These are phyloP conservation scores for Bathynomus jamesi DNA, from an alignment of 1,140 invertebrate genomes.

Conservation along the genomic window DNA sequence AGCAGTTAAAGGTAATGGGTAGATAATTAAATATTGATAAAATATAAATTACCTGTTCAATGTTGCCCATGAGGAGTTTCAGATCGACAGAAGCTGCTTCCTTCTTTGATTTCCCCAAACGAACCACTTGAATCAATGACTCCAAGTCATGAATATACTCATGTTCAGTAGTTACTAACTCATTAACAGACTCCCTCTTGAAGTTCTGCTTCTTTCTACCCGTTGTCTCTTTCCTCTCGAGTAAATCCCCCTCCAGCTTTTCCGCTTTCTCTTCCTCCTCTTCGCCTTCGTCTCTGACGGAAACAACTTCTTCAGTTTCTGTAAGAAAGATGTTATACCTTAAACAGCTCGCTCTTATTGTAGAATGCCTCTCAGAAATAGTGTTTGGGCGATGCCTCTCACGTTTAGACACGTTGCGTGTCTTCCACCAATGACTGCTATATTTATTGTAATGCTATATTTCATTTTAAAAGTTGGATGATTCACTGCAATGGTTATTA, in stretches of 20 bases:
- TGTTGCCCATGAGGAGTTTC: conserved; percentile 29
- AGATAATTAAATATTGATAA: too few relatives aligned
- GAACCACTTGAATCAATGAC: conserved; percentile 27
- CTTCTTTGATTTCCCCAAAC: conserved; percentile 6
- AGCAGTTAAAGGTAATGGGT: too few relatives aligned
- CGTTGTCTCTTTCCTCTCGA: background rate
- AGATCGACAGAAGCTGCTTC: conserved; percentile 21
- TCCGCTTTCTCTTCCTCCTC: background rate
- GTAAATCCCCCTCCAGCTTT: background rate
- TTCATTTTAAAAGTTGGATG: too few relatives aligned
- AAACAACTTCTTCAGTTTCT: too few relatives aligned
- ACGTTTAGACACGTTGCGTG: too few relatives aligned
- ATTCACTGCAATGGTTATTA: too few relatives aligned
- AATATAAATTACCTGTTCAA: conserved; percentile 18
- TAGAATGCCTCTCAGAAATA: too few relatives aligned
- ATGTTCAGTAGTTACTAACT: conserved; percentile 31
- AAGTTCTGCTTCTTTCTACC: background rate
- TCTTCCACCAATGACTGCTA: too few relatives aligned
- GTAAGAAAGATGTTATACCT: too few relatives aligned
- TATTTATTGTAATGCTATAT: too few relatives aligned
- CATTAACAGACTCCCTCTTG: conserved; percentile 21
- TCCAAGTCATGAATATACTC: conserved; percentile 37
- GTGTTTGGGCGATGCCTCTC: too few relatives aligned
- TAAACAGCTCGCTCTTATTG: too few relatives aligned
- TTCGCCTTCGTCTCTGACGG: background rate